Percentiles rank a stretch among this genome's conserved stretches.
Evolutionary conservation across 2,888 invertebrate genomes (phyloP).

Genomic region (Sinohyriopsis cumingii): DNA sequence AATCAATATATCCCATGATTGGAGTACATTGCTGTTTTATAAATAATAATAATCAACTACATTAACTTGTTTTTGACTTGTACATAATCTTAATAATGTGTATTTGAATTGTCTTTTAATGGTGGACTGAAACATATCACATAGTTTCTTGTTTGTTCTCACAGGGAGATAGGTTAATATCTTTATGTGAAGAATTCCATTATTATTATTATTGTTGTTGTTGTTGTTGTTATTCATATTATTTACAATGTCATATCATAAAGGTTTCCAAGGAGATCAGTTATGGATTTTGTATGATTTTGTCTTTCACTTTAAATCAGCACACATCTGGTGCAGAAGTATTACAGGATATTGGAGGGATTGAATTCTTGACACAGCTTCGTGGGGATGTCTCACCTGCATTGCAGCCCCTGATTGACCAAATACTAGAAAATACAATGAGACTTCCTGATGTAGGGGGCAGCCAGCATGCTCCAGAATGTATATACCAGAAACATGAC

Average conservation of each 20-base stretch:
- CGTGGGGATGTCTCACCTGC: constrained; percentile 53
- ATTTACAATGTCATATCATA: background rate
- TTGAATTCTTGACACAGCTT: constrained; percentile 68
- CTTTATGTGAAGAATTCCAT: no score
- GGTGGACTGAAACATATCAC: no score
- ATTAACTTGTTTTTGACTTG: no score
- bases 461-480: constrained; percentile 56
- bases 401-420: constrained; percentile 62
- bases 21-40: no score
- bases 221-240: no score
- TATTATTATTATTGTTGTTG: no score
- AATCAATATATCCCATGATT: no score
- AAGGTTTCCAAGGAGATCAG: constrained; percentile 1
- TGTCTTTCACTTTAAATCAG: constrained; percentile 39
- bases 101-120: no score
- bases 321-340: constrained; percentile 65
- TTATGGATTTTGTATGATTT: background rate
- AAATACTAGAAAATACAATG: constrained; percentile 65
- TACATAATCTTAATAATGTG: no score
- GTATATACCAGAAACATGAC: constrained; percentile 62
- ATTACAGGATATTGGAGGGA: constrained; percentile 66
- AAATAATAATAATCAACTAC: no score
- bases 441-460: constrained; percentile 57
- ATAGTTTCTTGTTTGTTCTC: no score
- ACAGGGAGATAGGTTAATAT: no score